phyloP scores from a whole-genome alignment of 2,113 vertebrate species.

The Mionectes macconnelli region DNA sequence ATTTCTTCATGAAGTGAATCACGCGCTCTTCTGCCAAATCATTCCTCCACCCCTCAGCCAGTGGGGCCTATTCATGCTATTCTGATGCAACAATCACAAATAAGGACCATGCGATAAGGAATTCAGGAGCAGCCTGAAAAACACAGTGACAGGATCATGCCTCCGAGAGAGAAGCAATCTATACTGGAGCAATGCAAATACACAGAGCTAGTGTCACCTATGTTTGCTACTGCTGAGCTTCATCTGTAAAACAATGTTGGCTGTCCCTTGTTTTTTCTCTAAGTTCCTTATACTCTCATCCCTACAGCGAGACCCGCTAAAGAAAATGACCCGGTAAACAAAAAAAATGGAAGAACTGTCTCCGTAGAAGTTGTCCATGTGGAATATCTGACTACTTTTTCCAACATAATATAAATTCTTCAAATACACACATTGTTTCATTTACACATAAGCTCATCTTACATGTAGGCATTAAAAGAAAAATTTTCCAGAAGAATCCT shows the following conservation, averaged over 20 bases:
- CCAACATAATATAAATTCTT: neutral
- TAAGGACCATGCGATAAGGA: neutral
- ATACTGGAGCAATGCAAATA: neutral
- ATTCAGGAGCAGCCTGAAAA: neutral
- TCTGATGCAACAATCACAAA: neutral
- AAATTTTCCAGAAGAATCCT: neutral
- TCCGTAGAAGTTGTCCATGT: neutral
- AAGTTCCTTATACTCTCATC: neutral
- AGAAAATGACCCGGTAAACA: neutral
- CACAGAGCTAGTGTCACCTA: neutral
- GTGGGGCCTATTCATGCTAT: accelerated
- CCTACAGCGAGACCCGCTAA: neutral
- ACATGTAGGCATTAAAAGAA: neutral
- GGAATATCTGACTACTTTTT: neutral
- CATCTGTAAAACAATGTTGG: neutral
- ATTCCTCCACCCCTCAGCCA: neutral
- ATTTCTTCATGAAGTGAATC: neutral
- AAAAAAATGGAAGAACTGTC: neutral
- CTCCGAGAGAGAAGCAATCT: neutral
- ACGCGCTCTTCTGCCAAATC: neutral
- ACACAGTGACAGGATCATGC: neutral
- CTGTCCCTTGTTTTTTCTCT: neutral
- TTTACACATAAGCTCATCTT: neutral
- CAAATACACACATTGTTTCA: neutral
- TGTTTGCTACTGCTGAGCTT: neutral